A percentile compares a stretch with the other conserved stretches of the same genome.
Conservation (phyloP, 1,140 invertebrate species). For the Aphelenchoides fujianensis region DNA sequence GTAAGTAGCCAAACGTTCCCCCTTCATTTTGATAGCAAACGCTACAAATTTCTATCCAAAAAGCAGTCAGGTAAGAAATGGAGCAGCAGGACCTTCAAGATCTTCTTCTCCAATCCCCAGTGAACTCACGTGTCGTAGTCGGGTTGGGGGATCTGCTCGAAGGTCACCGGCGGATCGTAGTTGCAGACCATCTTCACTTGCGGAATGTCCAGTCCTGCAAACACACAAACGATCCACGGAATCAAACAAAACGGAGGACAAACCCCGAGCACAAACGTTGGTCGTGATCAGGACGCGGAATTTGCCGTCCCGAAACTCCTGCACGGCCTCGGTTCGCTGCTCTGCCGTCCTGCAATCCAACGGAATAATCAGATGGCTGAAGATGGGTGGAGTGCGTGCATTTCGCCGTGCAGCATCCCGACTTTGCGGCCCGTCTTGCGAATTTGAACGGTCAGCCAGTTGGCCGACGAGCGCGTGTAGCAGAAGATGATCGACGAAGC, state of each 20-base stretch:
- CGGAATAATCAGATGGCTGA: too few relatives aligned
- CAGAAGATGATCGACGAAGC: slow-evolving; percentile 99
- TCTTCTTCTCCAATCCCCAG: too few relatives aligned
- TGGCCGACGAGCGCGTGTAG: slow-evolving; percentile 74
- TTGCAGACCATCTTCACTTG: slow-evolving; percentile 94
- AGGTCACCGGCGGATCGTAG: slow-evolving; percentile 81
- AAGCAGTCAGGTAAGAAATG: too few relatives aligned
- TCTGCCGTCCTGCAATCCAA: too few relatives aligned
- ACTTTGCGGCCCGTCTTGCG: slow-evolving; percentile 85
- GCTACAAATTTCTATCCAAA: too few relatives aligned
- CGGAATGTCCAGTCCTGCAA: slow-evolving; percentile 87
- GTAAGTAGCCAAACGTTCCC: too few relatives aligned
- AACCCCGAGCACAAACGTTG: slow-evolving; percentile 84
- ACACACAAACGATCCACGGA: slow-evolving; percentile 22
- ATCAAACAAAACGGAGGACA: neutral
- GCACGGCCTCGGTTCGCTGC: slow-evolving; percentile 85
- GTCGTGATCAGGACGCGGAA: slow-evolving; percentile 97
- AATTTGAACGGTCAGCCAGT: slow-evolving; percentile 84
- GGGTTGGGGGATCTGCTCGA: too few relatives aligned
- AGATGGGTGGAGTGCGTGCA: too few relatives aligned
- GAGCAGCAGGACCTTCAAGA: too few relatives aligned
- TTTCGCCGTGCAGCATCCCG: slow-evolving; percentile 80
- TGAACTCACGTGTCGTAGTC: too few relatives aligned
- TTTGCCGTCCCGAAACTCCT: slow-evolving; percentile 81
- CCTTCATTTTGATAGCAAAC: too few relatives aligned